Conservation (phyloP, 2,797 vertebrate species). For the Morelia viridis region DNA sequence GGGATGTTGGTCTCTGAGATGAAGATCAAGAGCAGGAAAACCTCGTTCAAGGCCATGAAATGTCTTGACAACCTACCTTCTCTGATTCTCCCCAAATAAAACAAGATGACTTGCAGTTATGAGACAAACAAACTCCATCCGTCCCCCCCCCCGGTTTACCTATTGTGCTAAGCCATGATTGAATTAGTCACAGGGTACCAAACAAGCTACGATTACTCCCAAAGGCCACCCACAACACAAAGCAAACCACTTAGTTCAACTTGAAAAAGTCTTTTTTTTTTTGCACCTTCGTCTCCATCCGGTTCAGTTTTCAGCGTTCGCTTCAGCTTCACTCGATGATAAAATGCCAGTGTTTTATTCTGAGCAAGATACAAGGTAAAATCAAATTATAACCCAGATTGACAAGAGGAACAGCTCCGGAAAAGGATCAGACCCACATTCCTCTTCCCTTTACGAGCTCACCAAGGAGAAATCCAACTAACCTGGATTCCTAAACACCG, state of each 20-base stretch:
- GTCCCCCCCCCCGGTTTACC: not conserved
- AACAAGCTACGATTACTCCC: not conserved
- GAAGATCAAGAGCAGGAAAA: not conserved
- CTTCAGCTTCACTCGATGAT: no score
- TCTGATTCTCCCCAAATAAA: not conserved
- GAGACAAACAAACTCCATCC: not conserved
- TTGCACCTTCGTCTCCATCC: no score
- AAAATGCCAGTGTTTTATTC: no score
- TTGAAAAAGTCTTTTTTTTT: no score
- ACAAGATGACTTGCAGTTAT: not conserved
- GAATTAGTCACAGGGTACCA: not conserved
- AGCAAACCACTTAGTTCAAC: not conserved
- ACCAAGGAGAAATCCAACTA: not conserved
- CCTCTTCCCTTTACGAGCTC: not conserved
- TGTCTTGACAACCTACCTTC: rapidly evolving
- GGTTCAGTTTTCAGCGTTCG: no score
- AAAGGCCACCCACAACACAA: not conserved
- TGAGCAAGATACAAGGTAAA: no score
- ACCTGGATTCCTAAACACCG: not conserved
- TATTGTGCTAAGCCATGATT: not conserved
- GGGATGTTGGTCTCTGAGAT: not conserved
- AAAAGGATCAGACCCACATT: not conserved
- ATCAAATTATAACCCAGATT: not conserved
- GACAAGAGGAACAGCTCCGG: not conserved
- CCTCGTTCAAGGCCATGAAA: not conserved